Conservation (phyloP, 1,140 invertebrate species). For the Sycophila sp. region DNA sequence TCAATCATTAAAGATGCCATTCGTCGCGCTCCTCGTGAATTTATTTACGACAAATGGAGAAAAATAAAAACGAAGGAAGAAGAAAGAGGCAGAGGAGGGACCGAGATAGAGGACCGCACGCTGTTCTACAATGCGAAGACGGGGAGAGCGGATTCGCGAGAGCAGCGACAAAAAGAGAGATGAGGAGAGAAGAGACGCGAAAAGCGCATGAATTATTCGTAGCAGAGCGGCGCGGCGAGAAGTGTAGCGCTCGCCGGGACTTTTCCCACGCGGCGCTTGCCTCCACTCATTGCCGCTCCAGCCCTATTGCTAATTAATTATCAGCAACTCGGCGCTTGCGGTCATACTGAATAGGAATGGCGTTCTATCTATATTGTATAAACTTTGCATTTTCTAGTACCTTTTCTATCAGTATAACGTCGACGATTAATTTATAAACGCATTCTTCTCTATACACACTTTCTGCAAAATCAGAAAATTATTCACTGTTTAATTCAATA, state of each 20-base stretch:
- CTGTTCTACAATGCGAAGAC: slow-evolving; percentile 7
- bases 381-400: too few relatives aligned
- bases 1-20: slow-evolving; percentile 40
- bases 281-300: slow-evolving; percentile 34
- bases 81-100: neutral
- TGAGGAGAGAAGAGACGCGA: slow-evolving; percentile 28
- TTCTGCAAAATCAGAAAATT: too few relatives aligned
- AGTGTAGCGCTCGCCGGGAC: slow-evolving; percentile 25
- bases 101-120: slow-evolving; percentile 2
- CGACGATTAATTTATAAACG: too few relatives aligned
- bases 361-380: too few relatives aligned
- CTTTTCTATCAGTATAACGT: too few relatives aligned
- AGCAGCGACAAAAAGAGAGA: slow-evolving; percentile 26
- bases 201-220: slow-evolving; percentile 53
- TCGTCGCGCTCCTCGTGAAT: slow-evolving; percentile 39
- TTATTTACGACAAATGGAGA: slow-evolving; percentile 40
- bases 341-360: too few relatives aligned
- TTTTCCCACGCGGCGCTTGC: slow-evolving; percentile 46
- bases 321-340: too few relatives aligned
- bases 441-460: too few relatives aligned
- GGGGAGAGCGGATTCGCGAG: slow-evolving; percentile 17
- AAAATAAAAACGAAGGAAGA: slow-evolving; percentile 28
- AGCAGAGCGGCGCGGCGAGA: slow-evolving; percentile 40
- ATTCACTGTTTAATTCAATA: too few relatives aligned
- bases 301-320: slow-evolving; percentile 53